Evolutionary conservation across 2,797 vertebrate species (phyloP).

Genomic region (Malacoraja senta): DNA sequence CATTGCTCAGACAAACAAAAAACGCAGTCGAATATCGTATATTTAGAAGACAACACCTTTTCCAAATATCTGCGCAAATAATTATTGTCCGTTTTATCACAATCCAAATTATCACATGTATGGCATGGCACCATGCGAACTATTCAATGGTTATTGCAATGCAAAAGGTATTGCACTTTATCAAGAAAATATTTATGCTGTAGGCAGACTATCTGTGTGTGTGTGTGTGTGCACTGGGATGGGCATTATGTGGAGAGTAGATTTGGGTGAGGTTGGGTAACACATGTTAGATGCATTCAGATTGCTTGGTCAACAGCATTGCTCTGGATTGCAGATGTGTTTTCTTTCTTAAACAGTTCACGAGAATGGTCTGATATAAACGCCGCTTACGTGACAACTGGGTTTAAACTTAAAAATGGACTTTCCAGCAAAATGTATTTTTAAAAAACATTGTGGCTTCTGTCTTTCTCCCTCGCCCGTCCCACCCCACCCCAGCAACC

Average conservation of each 20-base stretch:
- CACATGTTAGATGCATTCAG: constrained; percentile 12
- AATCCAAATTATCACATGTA: not conserved
- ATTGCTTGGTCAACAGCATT: not conserved
- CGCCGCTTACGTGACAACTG: not conserved
- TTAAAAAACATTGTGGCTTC: not conserved
- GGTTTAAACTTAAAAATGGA: not conserved
- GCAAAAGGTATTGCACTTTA: not conserved
- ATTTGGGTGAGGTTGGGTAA: too few relatives aligned
- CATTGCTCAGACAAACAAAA: not conserved
- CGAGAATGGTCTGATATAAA: not conserved
- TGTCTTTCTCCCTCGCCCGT: not conserved
- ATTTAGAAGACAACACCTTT: not conserved
- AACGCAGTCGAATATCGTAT: not conserved
- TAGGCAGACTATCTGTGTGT: not conserved
- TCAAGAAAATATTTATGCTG: not conserved
- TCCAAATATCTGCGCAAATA: not conserved
- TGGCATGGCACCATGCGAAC: not conserved
- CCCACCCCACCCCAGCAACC: too few relatives aligned
- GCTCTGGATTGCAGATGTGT: not conserved
- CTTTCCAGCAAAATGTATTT: not conserved
- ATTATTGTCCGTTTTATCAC: not conserved
- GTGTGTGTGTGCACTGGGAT: too few relatives aligned
- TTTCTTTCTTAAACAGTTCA: not conserved
- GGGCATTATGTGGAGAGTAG: too few relatives aligned
- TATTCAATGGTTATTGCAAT: not conserved